A percentile compares a stretch with the other conserved stretches of the same genome.
These are phyloP conservation scores for Illadopsis cleaveri DNA, from an alignment of 2,113 vertebrate species.

Conservation along the genomic window DNA sequence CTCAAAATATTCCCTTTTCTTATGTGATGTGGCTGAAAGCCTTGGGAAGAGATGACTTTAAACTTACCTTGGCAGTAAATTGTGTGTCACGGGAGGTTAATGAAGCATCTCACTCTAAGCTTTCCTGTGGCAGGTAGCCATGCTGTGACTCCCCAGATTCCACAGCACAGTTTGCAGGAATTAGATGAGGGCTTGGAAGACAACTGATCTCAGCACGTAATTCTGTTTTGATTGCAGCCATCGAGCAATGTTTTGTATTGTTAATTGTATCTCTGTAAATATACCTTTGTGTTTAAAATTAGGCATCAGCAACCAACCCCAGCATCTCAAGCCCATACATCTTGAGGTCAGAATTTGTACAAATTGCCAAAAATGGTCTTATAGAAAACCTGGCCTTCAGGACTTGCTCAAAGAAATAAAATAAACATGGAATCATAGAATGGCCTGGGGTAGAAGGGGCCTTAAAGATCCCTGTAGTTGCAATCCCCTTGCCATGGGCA, in stretches of 20 bases:
- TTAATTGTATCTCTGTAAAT: neutral
- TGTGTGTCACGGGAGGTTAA: neutral
- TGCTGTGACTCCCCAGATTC: neutral
- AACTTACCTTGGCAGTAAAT: conserved; percentile 28
- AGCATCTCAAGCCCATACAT: neutral
- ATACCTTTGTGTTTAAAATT: neutral
- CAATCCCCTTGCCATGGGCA: neutral
- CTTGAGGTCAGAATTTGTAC: neutral
- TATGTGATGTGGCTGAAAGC: neutral
- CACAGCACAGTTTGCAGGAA: neutral
- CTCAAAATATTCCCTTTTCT: neutral
- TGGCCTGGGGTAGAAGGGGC: neutral
- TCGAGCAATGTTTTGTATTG: neutral
- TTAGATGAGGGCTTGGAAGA: neutral
- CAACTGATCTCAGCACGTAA: neutral
- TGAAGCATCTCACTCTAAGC: neutral
- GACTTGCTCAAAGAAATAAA: neutral
- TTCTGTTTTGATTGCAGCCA: neutral
- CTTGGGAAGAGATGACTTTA: conserved; percentile 7
- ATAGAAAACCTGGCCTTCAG: neutral
- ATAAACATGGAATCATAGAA: neutral
- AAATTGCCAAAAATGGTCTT: neutral
- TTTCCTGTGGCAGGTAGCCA: neutral
- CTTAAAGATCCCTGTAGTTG: neutral
- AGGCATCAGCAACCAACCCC: neutral